Conservation (phyloP, 2,113 vertebrate species). For the Delphinapterus leucas region DNA sequence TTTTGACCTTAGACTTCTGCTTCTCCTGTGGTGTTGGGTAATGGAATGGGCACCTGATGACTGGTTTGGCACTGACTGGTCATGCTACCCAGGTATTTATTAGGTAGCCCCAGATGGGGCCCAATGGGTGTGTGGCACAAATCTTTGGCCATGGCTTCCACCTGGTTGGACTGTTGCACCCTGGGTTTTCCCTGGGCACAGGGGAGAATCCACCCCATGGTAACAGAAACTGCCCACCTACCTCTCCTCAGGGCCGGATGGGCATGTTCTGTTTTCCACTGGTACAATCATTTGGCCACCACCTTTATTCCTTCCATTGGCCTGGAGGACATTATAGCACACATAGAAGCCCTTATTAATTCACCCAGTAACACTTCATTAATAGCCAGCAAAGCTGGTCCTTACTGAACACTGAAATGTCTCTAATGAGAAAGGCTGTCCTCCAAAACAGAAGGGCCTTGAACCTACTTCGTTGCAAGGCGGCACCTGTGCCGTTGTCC, state of each 20-base stretch:
- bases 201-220: not conserved
- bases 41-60: not conserved
- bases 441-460: too few species aligned
- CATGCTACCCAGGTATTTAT: not conserved
- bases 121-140: not conserved
- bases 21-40: not conserved
- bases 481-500: too few species aligned
- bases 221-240: not conserved
- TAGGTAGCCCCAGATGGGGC: not conserved
- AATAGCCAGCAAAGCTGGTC: not conserved
- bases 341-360: not conserved
- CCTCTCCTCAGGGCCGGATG: not conserved
- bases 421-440: too few species aligned
- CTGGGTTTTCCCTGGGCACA: not conserved
- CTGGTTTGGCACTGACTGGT: not conserved
- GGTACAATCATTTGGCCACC: not conserved
- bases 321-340: not conserved
- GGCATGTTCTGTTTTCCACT: not conserved
- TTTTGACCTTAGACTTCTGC: not conserved
- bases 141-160: not conserved
- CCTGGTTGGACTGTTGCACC: not conserved
- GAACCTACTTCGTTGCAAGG: too few species aligned
- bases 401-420: not conserved
- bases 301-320: not conserved
- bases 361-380: not conserved